Percentiles rank a stretch among this genome's conserved stretches.
Conservation (phyloP, 2,888 invertebrate species). For the Euphydryas editha region DNA sequence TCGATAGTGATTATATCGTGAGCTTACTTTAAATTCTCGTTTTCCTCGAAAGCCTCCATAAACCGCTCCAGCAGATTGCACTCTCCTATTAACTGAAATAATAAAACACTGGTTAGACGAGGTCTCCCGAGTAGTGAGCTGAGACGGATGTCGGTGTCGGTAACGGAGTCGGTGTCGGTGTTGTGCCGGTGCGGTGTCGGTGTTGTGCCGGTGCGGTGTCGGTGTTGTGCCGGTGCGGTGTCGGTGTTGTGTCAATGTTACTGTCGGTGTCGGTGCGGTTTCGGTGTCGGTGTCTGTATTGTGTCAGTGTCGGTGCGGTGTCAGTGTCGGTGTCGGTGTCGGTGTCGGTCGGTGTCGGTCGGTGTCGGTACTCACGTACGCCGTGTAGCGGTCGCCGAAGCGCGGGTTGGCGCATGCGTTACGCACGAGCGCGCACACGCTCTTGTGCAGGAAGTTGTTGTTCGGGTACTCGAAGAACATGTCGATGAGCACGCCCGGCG, state of each 20-base stretch:
- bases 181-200: too few species aligned
- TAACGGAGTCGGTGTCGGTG: too few species aligned
- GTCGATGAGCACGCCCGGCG: conserved; percentile 88
- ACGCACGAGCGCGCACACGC: conserved; percentile 91
- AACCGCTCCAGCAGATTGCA: conserved; percentile 91
- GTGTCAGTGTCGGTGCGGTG: not conserved
- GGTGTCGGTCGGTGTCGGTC: not conserved
- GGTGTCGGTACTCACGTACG: conserved; percentile 56
- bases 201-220: too few species aligned
- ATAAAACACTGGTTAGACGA: not conserved
- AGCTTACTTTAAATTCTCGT: conserved; percentile 90
- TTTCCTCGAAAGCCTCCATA: conserved; percentile 91
- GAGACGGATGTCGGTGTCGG: not conserved
- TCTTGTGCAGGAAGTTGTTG: conserved; percentile 98
- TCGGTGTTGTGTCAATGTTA: too few species aligned
- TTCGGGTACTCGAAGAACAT: conserved; percentile 94
- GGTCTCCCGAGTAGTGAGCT: not conserved
- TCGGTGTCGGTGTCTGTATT: not conserved
- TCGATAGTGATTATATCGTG: too few species aligned
- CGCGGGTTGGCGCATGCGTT: conserved; percentile 84
- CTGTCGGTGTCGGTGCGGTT: not conserved
- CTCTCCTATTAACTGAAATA: conserved; percentile 88
- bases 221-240: too few species aligned
- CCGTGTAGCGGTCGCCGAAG: conserved; percentile 48
- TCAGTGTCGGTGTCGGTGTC: not conserved